Evolutionary conservation across 2,113 vertebrate species (phyloP), one percentile per base, ranked within the genome.

Genomic region (Amazona vittata): DNA sequence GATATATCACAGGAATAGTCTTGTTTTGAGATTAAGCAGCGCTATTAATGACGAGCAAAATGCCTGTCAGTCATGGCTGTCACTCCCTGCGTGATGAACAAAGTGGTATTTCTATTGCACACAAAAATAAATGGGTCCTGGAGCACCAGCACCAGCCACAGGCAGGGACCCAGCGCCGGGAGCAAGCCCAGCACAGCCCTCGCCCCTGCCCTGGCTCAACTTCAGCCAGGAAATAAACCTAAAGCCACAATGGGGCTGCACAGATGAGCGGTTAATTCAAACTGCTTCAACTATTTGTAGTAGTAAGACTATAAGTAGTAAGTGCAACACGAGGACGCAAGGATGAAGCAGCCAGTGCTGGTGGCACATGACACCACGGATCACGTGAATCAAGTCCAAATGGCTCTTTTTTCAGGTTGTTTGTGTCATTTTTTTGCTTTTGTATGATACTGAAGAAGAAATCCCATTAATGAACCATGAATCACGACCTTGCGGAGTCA

Each of bases 301-400:
- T 10, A 59, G 21, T 10, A n/a, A 24, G 18, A 55, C 29, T 11
- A 31, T 55, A 19, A 29, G 41, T 10, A 59, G 21, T 10, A n/a
- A 24, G 18, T 15, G 37, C 52, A 21, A 29, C 14, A 5, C 0
- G 4, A 52, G 25, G 29, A 5, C 7, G 7, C 2, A 3, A 73
- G 62, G 12, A 18, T 1, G 8, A 28, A 73, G 33, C 39, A 19
- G 50, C n/a, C 0, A 0, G 9, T 19, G n/a, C 12, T 0, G 0
- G 9, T 5, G 26, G 26, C 62, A 83, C 0, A 15, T 3, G 20
- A 19, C 2, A 1, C 52, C 53, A 20, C 0, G 0, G 33, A 50
- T 16, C 3, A 2, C 26, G 43, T 62, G 53, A 65, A 50, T 13
- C 6, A 8, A 47, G 84, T 16, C 15, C 74, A 57, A 65, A 69